phyloP scores from a whole-genome alignment of 2,888 invertebrate genomes.

The Microctonus hyperodae region DNA sequence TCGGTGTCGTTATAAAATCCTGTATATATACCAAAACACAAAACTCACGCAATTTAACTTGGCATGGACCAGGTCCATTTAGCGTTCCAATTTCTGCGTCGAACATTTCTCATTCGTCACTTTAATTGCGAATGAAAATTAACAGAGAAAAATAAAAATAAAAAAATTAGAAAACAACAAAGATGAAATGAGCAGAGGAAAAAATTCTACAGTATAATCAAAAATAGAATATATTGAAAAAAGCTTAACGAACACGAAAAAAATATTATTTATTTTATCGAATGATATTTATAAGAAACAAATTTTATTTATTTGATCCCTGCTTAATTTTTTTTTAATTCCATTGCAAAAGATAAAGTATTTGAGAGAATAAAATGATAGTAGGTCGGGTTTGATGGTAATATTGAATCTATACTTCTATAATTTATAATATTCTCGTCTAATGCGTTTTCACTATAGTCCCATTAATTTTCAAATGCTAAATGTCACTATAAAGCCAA shows the following conservation, averaged over 20 bases:
- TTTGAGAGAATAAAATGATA: no score
- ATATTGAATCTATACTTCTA: no score
- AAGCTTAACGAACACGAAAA: no score
- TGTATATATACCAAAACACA: slow-evolving; percentile 16
- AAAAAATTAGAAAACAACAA: not conserved
- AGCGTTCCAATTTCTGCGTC: slow-evolving; percentile 22
- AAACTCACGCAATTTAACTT: slow-evolving; percentile 26
- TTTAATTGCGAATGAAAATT: slow-evolving; percentile 24
- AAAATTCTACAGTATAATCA: no score
- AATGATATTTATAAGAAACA: no score
- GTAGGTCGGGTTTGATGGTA: no score
- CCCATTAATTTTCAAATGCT: not conserved
- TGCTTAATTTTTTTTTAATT: no score
- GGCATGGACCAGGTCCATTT: slow-evolving; percentile 21
- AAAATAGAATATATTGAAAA: no score
- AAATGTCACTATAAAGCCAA: not conserved
- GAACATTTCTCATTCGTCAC: slow-evolving; percentile 25
- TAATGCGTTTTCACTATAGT: not conserved
- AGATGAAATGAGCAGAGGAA: no score
- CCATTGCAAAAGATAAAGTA: no score
- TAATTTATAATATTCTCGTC: not conserved
- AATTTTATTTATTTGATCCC: no score
- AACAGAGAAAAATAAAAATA: not conserved
- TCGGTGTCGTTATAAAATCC: slow-evolving; percentile 4
- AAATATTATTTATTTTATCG: no score